These are phyloP conservation scores for Darevskia mixta DNA, from an alignment of 2,797 vertebrate genomes.

Conservation along the genomic window DNA sequence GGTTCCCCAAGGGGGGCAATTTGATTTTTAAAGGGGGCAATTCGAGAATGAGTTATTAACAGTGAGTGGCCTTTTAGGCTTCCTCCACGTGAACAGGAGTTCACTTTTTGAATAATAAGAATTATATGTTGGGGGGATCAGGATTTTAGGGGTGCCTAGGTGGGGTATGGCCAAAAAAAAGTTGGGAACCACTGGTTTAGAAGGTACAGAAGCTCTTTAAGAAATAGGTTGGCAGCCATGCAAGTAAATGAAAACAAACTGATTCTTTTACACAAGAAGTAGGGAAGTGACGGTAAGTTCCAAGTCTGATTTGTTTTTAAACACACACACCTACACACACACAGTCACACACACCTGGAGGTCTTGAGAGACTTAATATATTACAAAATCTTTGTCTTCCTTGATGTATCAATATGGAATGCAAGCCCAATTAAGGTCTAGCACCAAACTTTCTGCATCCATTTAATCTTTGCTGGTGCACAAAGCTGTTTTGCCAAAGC, in stretches of 20 bases:
- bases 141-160: no score
- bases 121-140: no score
- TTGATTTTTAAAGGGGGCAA: no score
- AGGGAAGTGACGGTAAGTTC: not conserved
- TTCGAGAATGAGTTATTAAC: no score
- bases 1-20: no score
- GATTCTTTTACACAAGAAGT: not conserved
- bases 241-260: not conserved
- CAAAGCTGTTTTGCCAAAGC: not conserved
- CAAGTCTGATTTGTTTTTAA: not conserved
- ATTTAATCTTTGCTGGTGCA: not conserved
- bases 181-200: not conserved
- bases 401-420: not conserved
- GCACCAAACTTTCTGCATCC: slow-evolving; percentile 54
- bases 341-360: not conserved
- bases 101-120: no score
- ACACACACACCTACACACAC: no score
- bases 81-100: no score
- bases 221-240: not conserved
- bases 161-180: no score
- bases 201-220: not conserved
- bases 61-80: no score
- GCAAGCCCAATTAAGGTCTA: slow-evolving; percentile 15
- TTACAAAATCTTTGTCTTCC: not conserved
- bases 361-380: not conserved